A percentile compares a stretch with the other conserved stretches of the same genome.
Evolutionary conservation across 2,797 vertebrate genomes (phyloP).

Genomic region (Rhincodon typus): DNA sequence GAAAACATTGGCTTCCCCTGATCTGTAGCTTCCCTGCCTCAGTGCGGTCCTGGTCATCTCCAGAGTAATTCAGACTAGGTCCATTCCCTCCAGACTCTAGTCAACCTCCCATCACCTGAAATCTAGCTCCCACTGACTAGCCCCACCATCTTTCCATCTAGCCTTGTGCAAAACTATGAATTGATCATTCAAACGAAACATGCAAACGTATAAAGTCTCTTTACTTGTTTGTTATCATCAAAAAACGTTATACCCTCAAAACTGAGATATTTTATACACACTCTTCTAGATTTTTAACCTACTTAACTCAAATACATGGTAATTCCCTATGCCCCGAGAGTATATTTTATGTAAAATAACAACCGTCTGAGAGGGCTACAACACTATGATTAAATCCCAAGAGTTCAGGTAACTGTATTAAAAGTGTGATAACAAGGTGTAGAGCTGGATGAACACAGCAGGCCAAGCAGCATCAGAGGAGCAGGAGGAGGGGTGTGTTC

Average conservation of each 20-base stretch:
- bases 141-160: not conserved
- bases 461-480: no score
- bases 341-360: conserved; percentile 12
- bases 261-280: not conserved
- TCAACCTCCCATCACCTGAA: not conserved
- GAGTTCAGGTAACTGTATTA: not conserved
- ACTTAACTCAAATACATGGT: not conserved
- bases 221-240: not conserved
- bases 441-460: no score
- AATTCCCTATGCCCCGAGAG: not conserved
- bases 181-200: not conserved
- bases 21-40: not conserved
- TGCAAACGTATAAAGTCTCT: not conserved
- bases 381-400: conserved; percentile 8
- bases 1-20: not conserved
- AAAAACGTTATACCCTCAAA: not conserved
- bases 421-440: no score
- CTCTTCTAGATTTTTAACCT: not conserved
- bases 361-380: not conserved
- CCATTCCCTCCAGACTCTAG: not conserved
- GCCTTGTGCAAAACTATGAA: not conserved
- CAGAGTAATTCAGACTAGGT: not conserved
- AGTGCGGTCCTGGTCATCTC: not conserved
- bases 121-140: not conserved
- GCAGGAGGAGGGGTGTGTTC: no score